phyloP scores from a whole-genome alignment of 1,140 invertebrate species.

The Onthophagus taurus region DNA sequence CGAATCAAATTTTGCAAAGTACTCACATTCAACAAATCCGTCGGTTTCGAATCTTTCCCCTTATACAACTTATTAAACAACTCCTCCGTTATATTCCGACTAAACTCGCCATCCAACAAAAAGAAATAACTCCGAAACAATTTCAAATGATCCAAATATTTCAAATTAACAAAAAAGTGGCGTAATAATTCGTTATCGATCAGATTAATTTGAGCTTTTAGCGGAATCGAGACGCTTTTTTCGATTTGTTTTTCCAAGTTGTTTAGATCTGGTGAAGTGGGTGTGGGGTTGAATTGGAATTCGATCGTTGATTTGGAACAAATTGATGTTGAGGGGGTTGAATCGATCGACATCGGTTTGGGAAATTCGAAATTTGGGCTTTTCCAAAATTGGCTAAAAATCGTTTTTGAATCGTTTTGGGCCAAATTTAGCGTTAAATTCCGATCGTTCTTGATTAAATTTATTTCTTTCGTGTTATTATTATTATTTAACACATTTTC shows the following conservation, averaged over 20 bases:
- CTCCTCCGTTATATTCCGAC: conserved; percentile 53
- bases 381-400: conserved; percentile 8
- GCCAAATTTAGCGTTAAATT: conserved; percentile 9
- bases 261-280: background rate
- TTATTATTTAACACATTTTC: background rate
- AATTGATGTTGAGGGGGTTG: conserved; percentile 27
- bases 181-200: conserved; percentile 62
- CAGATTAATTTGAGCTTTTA: conserved; percentile 55
- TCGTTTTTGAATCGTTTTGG: background rate
- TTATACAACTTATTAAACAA: conserved; percentile 55
- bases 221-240: conserved; percentile 55
- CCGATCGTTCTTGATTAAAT: background rate
- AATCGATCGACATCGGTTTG: conserved; percentile 29
- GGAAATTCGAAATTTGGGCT: conserved; percentile 17
- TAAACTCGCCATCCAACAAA: conserved; percentile 66
- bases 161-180: conserved; percentile 54
- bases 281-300: conserved; percentile 20
- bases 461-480: too few relatives aligned
- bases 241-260: conserved; percentile 30
- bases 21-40: conserved; percentile 57
- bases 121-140: conserved; percentile 66
- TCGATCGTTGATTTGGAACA: conserved; percentile 22
- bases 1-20: conserved; percentile 56
- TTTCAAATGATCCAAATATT: conserved; percentile 57
- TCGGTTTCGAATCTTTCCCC: conserved; percentile 48